Evolutionary conservation across 2,113 vertebrate species (phyloP).

Genomic region (Podarcis muralis): DNA sequence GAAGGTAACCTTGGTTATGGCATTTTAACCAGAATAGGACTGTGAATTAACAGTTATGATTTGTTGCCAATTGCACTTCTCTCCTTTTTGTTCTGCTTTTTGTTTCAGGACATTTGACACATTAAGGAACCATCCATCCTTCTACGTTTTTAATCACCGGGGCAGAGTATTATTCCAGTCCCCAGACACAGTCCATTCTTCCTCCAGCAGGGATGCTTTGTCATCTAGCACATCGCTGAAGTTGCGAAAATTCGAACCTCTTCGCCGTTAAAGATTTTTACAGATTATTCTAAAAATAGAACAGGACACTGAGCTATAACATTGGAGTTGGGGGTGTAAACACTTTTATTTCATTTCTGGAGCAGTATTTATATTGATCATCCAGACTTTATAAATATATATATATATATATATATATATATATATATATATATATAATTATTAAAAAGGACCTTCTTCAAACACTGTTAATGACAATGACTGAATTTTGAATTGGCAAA

Average conservation of each 20-base stretch:
- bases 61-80: slow-evolving; percentile 44
- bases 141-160: slow-evolving; percentile 97
- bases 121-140: slow-evolving; percentile 96
- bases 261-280: slow-evolving; percentile 83
- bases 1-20: neutral
- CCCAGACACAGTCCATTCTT: slow-evolving; percentile 82
- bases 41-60: slow-evolving; percentile 4
- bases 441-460: slow-evolving; percentile 72
- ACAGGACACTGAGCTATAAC: slow-evolving; percentile 78
- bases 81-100: slow-evolving; percentile 5
- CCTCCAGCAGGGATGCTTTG: slow-evolving; percentile 84
- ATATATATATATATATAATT: slow-evolving; percentile 51
- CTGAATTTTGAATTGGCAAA: slow-evolving; percentile 63
- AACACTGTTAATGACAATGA: slow-evolving; percentile 73
- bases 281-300: slow-evolving; percentile 64
- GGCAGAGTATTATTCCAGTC: slow-evolving; percentile 90
- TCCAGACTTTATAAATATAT: slow-evolving; percentile 77
- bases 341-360: slow-evolving; percentile 73
- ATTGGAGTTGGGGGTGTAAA: slow-evolving; percentile 78
- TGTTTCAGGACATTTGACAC: slow-evolving; percentile 92
- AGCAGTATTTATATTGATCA: slow-evolving; percentile 83
- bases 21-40: neutral
- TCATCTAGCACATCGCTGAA: slow-evolving; percentile 87
- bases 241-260: slow-evolving; percentile 92
- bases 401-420: slow-evolving; percentile 48